Base-by-base conservation (phyloP, 2,888 invertebrate species). In the Helleia helle region DNA sequence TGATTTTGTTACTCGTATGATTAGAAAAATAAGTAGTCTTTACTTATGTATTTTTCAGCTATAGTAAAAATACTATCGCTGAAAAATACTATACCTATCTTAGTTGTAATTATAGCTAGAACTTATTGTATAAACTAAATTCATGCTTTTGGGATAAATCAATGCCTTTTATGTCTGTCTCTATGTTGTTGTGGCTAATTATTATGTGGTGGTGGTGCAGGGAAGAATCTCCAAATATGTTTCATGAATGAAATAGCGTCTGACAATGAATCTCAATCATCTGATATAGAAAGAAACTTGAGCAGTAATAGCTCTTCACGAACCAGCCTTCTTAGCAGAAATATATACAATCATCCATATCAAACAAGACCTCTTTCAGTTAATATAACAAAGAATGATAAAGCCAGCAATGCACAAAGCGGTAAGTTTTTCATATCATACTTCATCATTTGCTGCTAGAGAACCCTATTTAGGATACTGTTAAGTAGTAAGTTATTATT, bases 191-290 rank as follows among this genome's bases (percentile, higher is more conserved):
- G 48, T 54, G 44, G 22, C 34, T 34, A 34, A 34, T 11, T 22
- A 18, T 49, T n/a, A n/a, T 68, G 58, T 69, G 58, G 52, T 65
- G 58, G 55, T 53, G 58, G 72, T 71, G 15, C 72, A 93, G 93
- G 94, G 55, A 95, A 93, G 92, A 96, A 95, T 84, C 90, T 96
- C 38, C 96, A 96, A 87, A 95, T 97, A 62, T 96, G 96, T 86
- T 96, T 96, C 79, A 94, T 96, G 93, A 96, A 96, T 72, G 96
- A 97, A 72, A 93, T 93, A 41, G 92, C 92, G 45, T 93, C 93
- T 38, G 94, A 94, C 71, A 91, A 89, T 58, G 94, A 94, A 71
- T 93, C 92, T 55, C 91, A 91, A 51, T 87, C 87, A 49, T 92
- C 91, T 41, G 93, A 93, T 58, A 87, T 89, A 50, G 93, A 93